Evolutionary conservation across 1,140 invertebrate species (phyloP).

Genomic region (Cotesia chilonis): DNA sequence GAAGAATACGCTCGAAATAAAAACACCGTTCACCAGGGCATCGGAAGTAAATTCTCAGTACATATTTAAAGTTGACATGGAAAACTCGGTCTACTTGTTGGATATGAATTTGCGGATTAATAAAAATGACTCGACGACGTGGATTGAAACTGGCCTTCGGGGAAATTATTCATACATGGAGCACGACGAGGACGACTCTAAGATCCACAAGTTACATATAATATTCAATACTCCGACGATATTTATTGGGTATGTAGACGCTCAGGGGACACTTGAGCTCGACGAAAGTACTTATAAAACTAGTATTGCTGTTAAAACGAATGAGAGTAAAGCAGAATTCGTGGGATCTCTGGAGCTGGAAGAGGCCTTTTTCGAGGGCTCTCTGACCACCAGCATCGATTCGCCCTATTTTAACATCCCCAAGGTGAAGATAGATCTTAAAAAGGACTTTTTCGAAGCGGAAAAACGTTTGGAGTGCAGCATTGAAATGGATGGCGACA

Average conservation of each 20-base stretch:
- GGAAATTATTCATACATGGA: constrained; percentile 65
- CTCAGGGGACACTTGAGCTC: constrained; percentile 62
- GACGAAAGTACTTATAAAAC: constrained; percentile 67
- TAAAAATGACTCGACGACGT: constrained; percentile 60
- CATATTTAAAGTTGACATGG: constrained; percentile 68
- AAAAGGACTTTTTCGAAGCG: constrained; percentile 73
- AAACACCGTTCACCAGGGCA: constrained; percentile 70
- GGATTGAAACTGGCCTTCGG: constrained; percentile 65
- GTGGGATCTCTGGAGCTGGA: constrained; percentile 67
- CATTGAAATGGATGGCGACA: constrained; percentile 43
- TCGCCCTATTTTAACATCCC: constrained; percentile 72
- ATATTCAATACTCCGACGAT: constrained; percentile 68
- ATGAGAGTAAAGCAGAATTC: constrained; percentile 61
- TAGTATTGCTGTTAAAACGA: constrained; percentile 62
- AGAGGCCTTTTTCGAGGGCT: constrained; percentile 70
- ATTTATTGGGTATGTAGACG: constrained; percentile 62
- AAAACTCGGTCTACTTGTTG: constrained; percentile 67
- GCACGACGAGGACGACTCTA: constrained; percentile 58
- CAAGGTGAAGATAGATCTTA: constrained; percentile 69
- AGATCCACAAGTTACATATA: constrained; percentile 62
- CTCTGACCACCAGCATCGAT: constrained; percentile 67
- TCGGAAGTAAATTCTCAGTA: constrained; percentile 70
- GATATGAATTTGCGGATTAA: constrained; percentile 64
- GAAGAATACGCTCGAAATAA: constrained; percentile 72
- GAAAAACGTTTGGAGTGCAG: constrained; percentile 68